phyloP scores from a whole-genome alignment of 37 sponge, comb jelly and placozoan species.

The Ianthella basta region DNA sequence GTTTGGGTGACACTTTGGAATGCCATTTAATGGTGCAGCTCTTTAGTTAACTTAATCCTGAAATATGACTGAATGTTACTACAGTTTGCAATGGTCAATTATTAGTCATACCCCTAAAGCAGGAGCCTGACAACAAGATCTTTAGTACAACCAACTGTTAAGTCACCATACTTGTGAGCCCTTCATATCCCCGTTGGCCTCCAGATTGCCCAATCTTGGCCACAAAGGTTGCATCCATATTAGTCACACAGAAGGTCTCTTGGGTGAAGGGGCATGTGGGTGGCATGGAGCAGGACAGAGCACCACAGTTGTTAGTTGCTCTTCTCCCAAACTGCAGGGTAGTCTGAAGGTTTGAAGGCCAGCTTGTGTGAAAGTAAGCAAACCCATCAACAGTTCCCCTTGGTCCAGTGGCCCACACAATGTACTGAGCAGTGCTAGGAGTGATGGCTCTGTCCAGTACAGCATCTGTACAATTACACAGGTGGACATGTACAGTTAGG shows the following conservation, averaged over 20 bases:
- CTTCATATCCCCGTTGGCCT: conserved; percentile 51
- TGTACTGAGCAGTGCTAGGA: conserved; percentile 29
- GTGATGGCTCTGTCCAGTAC: too few relatives aligned
- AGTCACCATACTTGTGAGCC: conserved; percentile 50
- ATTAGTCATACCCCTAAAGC: too few relatives aligned
- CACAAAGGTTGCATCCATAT: conserved; percentile 22
- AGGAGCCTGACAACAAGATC: too few relatives aligned
- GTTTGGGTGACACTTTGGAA: too few relatives aligned
- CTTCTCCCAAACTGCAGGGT: background rate
- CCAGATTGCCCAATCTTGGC: conserved; percentile 65
- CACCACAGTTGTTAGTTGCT: background rate
- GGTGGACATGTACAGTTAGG: too few relatives aligned
- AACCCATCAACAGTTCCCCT: background rate
- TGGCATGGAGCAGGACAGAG: background rate
- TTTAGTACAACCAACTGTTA: background rate
- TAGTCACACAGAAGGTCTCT: background rate
- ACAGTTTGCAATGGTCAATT: too few relatives aligned
- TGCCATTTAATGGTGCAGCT: too few relatives aligned
- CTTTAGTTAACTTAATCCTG: too few relatives aligned
- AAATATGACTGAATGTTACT: too few relatives aligned
- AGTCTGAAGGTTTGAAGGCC: background rate
- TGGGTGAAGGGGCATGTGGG: background rate
- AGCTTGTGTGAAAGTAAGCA: background rate
- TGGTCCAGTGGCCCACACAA: conserved; percentile 69
- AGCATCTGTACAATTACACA: too few relatives aligned